Base-by-base conservation (phyloP, 2,797 vertebrate species). In the Xiphophorus birchmanni region DNA sequence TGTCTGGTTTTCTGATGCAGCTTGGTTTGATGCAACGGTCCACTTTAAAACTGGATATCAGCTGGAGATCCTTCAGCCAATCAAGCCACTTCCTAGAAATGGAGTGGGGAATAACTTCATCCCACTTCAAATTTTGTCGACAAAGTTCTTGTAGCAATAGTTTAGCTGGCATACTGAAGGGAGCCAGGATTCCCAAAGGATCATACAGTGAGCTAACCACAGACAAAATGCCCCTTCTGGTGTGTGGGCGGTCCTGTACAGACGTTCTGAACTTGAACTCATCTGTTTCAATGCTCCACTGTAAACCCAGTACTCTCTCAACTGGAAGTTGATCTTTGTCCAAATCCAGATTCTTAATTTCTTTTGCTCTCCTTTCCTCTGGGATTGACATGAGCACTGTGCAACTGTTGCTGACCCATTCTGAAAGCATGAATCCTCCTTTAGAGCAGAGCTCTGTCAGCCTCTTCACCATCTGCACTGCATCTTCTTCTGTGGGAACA, bases 61-160 rank as follows among this genome's bases (percentile, higher is more conserved):
- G 13, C 45, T 47, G 45, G 45, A 47, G 45, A 47, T 47, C 45
- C 45, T 47, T 4, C 45, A 47, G 45, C 45, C 45, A 15, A 47
- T 47, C 45, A 47, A 12, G 12, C 45, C 45, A 47, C 11, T 47
- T 11, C 45, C 13, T 47, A 13, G 13, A 48, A 13, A 48, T 13
- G 3, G 47, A 48, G 17, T 48, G 2, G 12, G 47, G 15, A 48
- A 48, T 17, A 48, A 48, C 15, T 48, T 48, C 47, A 17, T 48
- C 13, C 47, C 47, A 48, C 47, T 48, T 48, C 47, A 48, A 48
- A 48, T 32, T 40, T 73, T 77, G 5, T n/a, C 6, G 2, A 29
- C n/a, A 73, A 47, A 73, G 71, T 74, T n/a, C 5, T 48, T 89
- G 84, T 5, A 88, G 13, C 18, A 84, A 44, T n/a, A 81, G 13